These are phyloP conservation scores for Nesidiocoris tenuis DNA, from an alignment of 2,888 invertebrate genomes.

Conservation along the genomic window DNA sequence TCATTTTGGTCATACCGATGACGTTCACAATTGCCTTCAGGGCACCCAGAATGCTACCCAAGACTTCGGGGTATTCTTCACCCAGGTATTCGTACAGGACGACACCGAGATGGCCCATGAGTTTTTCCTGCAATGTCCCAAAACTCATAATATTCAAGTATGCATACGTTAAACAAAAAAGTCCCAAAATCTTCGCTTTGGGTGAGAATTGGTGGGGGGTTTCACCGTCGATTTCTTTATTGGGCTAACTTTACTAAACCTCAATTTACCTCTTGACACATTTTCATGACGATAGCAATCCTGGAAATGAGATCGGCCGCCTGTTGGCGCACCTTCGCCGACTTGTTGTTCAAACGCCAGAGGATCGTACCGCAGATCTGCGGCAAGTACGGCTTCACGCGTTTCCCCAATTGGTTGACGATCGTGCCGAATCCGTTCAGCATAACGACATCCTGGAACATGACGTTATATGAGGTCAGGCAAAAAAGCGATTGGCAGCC, in stretches of 20 bases:
- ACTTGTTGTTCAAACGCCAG: conserved; percentile 99
- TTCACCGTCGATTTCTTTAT: no score
- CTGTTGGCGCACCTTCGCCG: conserved; percentile 98
- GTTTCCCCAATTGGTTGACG: conserved; percentile 93
- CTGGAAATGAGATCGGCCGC: conserved; percentile 98
- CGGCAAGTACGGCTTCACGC: conserved; percentile 97
- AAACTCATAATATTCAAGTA: no score
- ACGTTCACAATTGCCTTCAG: conserved; percentile 99
- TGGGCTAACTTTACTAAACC: no score
- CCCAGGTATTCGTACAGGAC: conserved; percentile 98
- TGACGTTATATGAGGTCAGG: no score
- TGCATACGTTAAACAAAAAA: no score
- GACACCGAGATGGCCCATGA: conserved; percentile 99
- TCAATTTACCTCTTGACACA: conserved; percentile 83
- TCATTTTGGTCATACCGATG: conserved; percentile 99
- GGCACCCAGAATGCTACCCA: conserved; percentile 97
- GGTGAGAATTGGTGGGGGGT: no score
- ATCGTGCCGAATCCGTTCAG: conserved; percentile 99
- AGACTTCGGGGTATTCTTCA: conserved; percentile 98
- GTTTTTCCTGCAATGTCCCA: conserved; percentile 70
- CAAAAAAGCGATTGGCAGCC: no score
- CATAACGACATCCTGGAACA: conserved; percentile 94
- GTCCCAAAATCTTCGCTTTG: no score
- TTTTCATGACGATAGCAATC: conserved; percentile 99
- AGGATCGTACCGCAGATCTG: conserved; percentile 99